Evolutionary conservation across 2,797 vertebrate species (phyloP).

Genomic region (Brachymystax lenok): DNA sequence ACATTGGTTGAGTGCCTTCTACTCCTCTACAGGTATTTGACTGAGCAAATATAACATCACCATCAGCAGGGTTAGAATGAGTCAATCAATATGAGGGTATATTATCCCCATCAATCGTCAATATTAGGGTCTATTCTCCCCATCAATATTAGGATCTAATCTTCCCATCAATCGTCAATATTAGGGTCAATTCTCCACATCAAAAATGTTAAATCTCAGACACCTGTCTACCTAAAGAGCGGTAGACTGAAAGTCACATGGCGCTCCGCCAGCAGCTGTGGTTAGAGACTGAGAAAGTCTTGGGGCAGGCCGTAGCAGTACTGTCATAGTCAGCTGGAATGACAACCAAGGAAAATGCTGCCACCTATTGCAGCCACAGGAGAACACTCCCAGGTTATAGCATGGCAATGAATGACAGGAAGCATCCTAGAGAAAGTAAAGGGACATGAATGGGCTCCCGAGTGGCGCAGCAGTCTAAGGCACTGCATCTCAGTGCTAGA

Average conservation of each 20-base stretch:
- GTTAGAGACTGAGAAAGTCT: background rate
- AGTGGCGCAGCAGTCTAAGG: too few species aligned
- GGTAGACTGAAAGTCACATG: background rate
- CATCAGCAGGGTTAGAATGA: background rate
- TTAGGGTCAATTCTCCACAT: too few species aligned
- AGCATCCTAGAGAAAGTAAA: background rate
- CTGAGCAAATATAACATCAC: background rate
- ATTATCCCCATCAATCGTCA: too few species aligned
- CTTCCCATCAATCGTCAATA: too few species aligned
- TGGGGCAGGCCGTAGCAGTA: background rate
- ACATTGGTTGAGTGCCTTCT: background rate
- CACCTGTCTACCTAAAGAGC: too few species aligned
- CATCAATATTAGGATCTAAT: too few species aligned
- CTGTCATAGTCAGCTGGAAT: slow-evolving; percentile 38
- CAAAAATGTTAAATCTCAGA: background rate
- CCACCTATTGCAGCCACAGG: slow-evolving; percentile 39
- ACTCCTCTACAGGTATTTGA: background rate
- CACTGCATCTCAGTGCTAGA: too few species aligned
- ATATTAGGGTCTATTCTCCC: too few species aligned
- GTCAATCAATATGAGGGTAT: background rate
- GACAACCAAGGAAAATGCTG: slow-evolving; percentile 28
- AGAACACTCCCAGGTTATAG: background rate
- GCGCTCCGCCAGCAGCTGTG: background rate
- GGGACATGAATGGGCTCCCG: background rate
- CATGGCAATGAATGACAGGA: background rate